These are phyloP conservation scores for Lithosia quadra DNA, from an alignment of 2,888 invertebrate genomes.

Conservation along the genomic window DNA sequence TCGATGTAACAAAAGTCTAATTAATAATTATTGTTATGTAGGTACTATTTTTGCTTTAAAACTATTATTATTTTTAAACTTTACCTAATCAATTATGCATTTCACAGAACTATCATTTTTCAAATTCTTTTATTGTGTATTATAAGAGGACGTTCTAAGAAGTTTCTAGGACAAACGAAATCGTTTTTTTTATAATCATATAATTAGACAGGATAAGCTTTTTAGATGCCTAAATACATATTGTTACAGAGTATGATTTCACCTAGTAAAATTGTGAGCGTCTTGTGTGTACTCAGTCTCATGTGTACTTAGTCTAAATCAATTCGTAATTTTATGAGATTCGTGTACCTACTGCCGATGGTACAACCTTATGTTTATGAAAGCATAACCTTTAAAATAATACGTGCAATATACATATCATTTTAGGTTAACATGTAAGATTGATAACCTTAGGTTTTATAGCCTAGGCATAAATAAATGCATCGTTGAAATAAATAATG, in stretches of 20 bases:
- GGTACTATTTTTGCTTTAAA: neutral
- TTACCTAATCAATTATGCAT: neutral
- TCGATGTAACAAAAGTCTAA: too few species aligned
- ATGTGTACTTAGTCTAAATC: neutral
- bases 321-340: neutral
- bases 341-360: conserved; percentile 4
- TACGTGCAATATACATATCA: neutral
- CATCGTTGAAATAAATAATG: conserved; percentile 13
- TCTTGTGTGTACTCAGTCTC: neutral
- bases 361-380: conserved; percentile 1
- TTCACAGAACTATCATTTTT: neutral
- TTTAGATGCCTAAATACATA: neutral
- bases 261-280: neutral
- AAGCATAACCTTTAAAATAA: conserved; percentile 1
- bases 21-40: too few species aligned
- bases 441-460: conserved; percentile 13
- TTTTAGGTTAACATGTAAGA: neutral
- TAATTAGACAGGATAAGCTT: neutral
- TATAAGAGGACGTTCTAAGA: neutral
- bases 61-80: neutral
- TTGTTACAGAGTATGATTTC: neutral
- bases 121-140: neutral
- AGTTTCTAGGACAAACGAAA: neutral
- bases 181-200: neutral
- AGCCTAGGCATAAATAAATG: conserved; percentile 6